Percentiles rank a stretch among this genome's conserved stretches.
These are phyloP conservation scores for Esox masquinongy DNA, from an alignment of 2,797 vertebrate species.

Conservation along the genomic window DNA sequence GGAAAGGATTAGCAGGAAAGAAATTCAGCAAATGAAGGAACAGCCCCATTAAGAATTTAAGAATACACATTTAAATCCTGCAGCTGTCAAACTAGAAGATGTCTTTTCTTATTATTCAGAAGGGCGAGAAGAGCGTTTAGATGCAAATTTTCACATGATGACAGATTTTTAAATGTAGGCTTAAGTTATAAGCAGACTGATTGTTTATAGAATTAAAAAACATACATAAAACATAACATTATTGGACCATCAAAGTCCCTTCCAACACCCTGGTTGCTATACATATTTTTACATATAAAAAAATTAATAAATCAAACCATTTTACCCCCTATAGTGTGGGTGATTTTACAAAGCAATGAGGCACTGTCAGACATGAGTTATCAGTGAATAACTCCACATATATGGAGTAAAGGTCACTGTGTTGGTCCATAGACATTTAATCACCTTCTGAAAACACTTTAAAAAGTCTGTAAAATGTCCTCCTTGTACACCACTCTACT, in stretches of 20 bases:
- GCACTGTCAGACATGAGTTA: neutral
- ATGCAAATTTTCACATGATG: constrained; percentile 8
- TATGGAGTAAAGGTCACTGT: neutral
- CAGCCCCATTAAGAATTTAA: constrained; percentile 34
- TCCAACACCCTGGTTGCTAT: constrained; percentile 7
- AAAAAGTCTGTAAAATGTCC: neutral
- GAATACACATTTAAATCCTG: constrained; percentile 31
- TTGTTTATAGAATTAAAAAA: constrained; percentile 18
- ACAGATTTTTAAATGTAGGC: constrained; percentile 24
- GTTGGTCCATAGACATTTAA: no score
- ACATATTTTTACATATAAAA: constrained; percentile 17
- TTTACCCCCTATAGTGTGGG: constrained; percentile 3
- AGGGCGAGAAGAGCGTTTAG: neutral
- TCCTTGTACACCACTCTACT: neutral
- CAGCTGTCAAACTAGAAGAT: constrained; percentile 25
- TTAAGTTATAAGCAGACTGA: constrained; percentile 6
- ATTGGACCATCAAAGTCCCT: neutral
- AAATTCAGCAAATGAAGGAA: constrained; percentile 42
- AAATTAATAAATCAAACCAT: constrained; percentile 2
- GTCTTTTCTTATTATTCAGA: constrained; percentile 48
- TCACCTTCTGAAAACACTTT: neutral
- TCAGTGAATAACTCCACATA: neutral
- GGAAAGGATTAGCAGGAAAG: constrained; percentile 10
- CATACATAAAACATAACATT: constrained; percentile 6
- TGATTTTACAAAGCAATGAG: neutral